These are phyloP conservation scores for Diabrotica virgifera DNA, from an alignment of 1,140 invertebrate species.

Conservation along the genomic window DNA sequence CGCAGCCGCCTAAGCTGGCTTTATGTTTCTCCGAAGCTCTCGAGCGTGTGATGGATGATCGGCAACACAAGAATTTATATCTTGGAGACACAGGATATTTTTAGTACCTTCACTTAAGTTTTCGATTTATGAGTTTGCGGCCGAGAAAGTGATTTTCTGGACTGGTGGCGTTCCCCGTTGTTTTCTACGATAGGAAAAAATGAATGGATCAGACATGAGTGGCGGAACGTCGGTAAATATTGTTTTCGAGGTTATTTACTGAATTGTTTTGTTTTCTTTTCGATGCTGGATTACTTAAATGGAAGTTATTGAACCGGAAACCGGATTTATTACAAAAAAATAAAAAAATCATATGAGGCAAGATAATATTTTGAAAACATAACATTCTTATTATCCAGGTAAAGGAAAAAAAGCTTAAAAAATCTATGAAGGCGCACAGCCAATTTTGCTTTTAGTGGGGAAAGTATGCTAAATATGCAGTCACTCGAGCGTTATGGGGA, in stretches of 20 bases:
- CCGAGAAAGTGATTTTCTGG: conserved; percentile 1
- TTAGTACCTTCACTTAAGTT: conserved; percentile 2
- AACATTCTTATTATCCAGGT: too few species aligned
- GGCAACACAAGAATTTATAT: conserved; percentile 2
- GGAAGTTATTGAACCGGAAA: too few species aligned
- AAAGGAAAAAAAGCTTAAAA: too few species aligned
- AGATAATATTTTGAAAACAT: too few species aligned
- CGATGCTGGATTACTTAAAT: too few species aligned
- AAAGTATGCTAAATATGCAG: too few species aligned
- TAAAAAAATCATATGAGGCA: too few species aligned
- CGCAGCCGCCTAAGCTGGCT: neutral
- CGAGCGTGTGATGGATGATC: conserved; percentile 1
- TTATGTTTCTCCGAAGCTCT: conserved; percentile 2
- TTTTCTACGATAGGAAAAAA: neutral
- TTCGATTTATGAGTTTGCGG: conserved; percentile 2
- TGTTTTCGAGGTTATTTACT: neutral
- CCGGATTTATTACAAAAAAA: too few species aligned
- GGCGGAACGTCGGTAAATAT: neutral
- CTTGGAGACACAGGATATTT: conserved; percentile 2
- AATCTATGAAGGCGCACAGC: too few species aligned
- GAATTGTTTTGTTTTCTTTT: too few species aligned
- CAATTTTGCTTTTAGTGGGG: too few species aligned
- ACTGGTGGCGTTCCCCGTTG: neutral
- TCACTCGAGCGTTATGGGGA: too few species aligned
- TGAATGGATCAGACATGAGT: neutral